Conservation (phyloP, 2,797 vertebrate genomes). For the Iguana delicatissima region DNA sequence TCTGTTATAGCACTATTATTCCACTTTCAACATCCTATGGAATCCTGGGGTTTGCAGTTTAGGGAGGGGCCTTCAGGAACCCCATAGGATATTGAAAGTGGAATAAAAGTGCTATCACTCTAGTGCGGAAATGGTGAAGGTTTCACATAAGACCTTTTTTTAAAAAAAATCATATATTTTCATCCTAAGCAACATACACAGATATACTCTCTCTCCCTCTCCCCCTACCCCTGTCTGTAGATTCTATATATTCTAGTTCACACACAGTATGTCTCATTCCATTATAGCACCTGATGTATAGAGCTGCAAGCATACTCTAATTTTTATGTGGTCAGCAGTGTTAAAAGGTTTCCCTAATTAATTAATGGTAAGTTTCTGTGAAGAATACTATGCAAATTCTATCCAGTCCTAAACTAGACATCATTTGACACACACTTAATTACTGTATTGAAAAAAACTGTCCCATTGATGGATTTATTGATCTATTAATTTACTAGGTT, state of each 20-base stretch:
- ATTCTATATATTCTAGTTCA: no score
- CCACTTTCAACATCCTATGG: no score
- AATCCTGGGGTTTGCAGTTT: no score
- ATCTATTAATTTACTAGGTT: constrained; percentile 52
- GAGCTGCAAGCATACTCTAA: not conserved
- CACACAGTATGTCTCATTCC: not conserved
- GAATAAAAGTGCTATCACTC: no score
- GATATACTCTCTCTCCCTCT: no score
- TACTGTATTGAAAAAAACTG: not conserved
- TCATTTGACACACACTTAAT: not conserved
- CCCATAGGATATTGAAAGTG: no score
- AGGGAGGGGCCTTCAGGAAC: no score
- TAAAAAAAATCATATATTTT: not conserved
- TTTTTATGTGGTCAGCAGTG: not conserved
- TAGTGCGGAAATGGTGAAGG: no score
- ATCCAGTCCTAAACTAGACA: not conserved
- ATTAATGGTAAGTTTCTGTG: not conserved
- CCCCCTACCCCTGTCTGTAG: no score
- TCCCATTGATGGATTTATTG: constrained; percentile 44
- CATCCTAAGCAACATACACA: no score
- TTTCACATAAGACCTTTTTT: no score
- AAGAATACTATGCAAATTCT: constrained; percentile 7
- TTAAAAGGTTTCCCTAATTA: constrained; percentile 1
- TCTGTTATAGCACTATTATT: no score
- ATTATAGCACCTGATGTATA: not conserved